Evolutionary conservation across 2,797 vertebrate species (phyloP).

Genomic region (Pseudopleuronectes americanus): DNA sequence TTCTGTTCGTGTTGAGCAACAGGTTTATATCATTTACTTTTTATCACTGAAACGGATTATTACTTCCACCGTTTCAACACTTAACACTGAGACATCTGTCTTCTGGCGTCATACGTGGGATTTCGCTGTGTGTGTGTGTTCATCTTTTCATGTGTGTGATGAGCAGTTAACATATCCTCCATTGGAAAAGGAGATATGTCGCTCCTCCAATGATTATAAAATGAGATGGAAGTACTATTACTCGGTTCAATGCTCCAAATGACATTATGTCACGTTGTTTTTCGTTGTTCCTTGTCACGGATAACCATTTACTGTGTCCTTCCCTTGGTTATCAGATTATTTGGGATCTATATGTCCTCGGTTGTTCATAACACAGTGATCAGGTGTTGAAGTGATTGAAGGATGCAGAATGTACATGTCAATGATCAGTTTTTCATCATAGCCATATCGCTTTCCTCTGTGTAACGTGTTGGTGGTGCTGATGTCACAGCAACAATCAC

Average conservation of each 20-base stretch:
- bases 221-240: background rate
- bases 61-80: too few relatives aligned
- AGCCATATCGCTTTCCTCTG: background rate
- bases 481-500: background rate
- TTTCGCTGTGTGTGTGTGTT: background rate
- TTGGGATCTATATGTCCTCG: background rate
- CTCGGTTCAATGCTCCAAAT: constrained; percentile 17
- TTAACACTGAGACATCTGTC: too few relatives aligned
- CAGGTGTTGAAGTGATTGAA: background rate
- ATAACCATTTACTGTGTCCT: too few relatives aligned
- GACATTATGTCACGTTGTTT: background rate
- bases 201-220: constrained; percentile 1
- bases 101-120: background rate
- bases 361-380: background rate
- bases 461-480: background rate
- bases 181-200: constrained; percentile 6
- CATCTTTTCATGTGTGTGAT: background rate
- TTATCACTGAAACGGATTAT: background rate
- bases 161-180: background rate
- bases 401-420: background rate
- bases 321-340: background rate
- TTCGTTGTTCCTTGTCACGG: background rate
- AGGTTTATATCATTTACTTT: background rate
- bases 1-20: background rate
- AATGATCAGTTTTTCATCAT: background rate